Evolutionary conservation across 2,888 invertebrate species (phyloP).

Genomic region (Epirrhoe alternata): DNA sequence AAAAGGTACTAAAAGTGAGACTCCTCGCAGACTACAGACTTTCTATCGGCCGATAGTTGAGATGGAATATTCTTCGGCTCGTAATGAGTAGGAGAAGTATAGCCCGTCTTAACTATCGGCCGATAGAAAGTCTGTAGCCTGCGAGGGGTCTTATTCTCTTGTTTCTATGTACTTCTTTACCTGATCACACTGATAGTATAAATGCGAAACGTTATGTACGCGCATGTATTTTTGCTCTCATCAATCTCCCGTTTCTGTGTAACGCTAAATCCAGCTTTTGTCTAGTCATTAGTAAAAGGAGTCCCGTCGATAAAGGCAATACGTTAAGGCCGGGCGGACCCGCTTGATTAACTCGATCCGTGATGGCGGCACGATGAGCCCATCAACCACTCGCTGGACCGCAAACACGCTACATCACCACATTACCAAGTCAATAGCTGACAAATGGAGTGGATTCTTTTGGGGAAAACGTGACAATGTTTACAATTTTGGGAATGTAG

Average conservation of each 20-base stretch:
- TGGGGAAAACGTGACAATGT: neutral
- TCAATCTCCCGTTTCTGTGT: neutral
- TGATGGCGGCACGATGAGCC: constrained; percentile 62
- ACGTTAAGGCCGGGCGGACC: constrained; percentile 65
- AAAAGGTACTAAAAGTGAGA: no score
- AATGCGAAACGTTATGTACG: no score
- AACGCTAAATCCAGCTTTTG: constrained; percentile 4
- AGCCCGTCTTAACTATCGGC: no score
- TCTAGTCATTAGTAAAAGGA: constrained; percentile 21
- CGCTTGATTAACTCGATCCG: constrained; percentile 69
- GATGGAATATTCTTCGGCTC: no score
- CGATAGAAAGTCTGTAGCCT: no score
- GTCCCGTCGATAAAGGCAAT: constrained; percentile 57
- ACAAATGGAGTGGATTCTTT: constrained; percentile 6
- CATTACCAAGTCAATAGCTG: constrained; percentile 26
- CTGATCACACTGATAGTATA: no score
- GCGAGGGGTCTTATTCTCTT: no score
- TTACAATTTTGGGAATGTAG: neutral
- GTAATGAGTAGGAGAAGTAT: no score
- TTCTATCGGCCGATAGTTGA: no score
- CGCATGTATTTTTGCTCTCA: no score
- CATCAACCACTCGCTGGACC: constrained; percentile 57
- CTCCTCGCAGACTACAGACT: no score
- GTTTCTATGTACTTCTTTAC: no score
- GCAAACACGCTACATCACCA: constrained; percentile 35